Evolutionary conservation across 2,113 vertebrate genomes (phyloP).

Genomic region (Bambusicola thoracicus): DNA sequence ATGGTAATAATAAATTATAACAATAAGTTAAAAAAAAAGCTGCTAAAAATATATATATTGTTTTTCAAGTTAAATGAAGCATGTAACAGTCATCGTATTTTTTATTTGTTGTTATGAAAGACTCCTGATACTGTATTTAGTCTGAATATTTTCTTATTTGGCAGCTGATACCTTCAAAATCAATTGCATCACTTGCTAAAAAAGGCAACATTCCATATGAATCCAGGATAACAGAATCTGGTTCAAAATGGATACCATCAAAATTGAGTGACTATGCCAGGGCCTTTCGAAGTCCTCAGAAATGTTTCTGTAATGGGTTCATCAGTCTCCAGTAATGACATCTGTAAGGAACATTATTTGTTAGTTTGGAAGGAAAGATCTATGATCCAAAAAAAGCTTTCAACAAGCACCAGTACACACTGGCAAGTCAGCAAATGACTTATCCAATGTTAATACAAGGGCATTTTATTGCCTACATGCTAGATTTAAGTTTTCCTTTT

Average conservation of each 20-base stretch:
- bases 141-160: slow-evolving; percentile 11
- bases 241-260: slow-evolving; percentile 28
- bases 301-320: background rate
- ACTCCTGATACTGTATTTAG: slow-evolving; percentile 6
- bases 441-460: background rate
- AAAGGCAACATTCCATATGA: background rate
- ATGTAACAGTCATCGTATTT: background rate
- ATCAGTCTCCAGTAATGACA: background rate
- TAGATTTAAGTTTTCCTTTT: background rate
- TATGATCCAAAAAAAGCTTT: background rate
- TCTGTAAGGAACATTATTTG: background rate
- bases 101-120: background rate
- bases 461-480: background rate
- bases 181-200: slow-evolving; percentile 16
- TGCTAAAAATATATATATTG: rapidly evolving
- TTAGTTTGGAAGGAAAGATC: background rate
- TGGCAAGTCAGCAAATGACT: background rate
- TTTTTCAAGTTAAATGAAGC: background rate
- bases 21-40: background rate
- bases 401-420: background rate
- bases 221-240: slow-evolving; percentile 2
- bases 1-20: background rate
- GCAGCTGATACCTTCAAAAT: slow-evolving; percentile 11
- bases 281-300: background rate
- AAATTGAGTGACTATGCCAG: background rate